These are phyloP conservation scores for Diorhabda carinulata DNA, from an alignment of 1,140 invertebrate genomes.

Conservation along the genomic window DNA sequence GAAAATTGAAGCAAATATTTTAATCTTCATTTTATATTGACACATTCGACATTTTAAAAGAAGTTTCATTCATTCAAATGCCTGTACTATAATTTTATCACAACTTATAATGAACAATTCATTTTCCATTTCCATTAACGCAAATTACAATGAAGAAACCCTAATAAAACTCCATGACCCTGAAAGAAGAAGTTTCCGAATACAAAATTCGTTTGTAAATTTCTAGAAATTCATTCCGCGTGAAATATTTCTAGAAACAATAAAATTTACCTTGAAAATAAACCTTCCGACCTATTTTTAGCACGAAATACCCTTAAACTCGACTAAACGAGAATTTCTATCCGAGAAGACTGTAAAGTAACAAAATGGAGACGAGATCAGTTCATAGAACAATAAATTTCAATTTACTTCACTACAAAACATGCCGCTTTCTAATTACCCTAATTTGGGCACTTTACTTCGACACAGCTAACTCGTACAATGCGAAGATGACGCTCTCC, in stretches of 20 bases:
- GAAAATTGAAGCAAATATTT: too few species aligned
- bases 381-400: neutral
- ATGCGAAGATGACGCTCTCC: neutral
- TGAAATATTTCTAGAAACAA: neutral
- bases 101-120: too few species aligned
- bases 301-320: neutral
- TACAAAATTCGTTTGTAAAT: neutral
- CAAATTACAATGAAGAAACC: too few species aligned
- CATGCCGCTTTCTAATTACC: constrained; percentile 1
- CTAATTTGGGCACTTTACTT: neutral
- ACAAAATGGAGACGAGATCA: neutral
- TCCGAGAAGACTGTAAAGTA: neutral
- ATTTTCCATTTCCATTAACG: too few species aligned
- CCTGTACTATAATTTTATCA: too few species aligned
- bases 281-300: neutral
- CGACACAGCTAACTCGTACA: neutral
- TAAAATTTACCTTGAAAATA: neutral
- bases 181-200: too few species aligned
- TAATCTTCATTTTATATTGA: too few species aligned
- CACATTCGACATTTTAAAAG: too few species aligned
- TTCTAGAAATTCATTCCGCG: neutral
- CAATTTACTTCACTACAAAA: constrained; percentile 1
- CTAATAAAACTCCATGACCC: too few species aligned
- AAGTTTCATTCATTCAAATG: too few species aligned
- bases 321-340: neutral